These are phyloP conservation scores for Loripinus fragilis DNA, from an alignment of 2,888 invertebrate genomes.

Conservation along the genomic window DNA sequence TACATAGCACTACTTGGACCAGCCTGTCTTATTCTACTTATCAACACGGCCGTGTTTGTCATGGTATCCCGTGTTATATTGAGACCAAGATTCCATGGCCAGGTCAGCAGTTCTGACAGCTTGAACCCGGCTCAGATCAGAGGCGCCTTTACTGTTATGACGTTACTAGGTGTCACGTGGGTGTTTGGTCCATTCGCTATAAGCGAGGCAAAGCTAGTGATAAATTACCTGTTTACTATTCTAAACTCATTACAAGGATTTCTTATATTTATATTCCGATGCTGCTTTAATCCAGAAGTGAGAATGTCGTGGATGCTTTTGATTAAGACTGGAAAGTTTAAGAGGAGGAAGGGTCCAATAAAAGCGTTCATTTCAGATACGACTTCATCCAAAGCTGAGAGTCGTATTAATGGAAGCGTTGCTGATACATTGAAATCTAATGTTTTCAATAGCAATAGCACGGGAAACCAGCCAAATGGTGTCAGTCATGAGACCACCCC, in stretches of 20 bases:
- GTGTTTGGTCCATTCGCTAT: constrained; percentile 80
- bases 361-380: constrained; percentile 68
- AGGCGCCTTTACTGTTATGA: constrained; percentile 79
- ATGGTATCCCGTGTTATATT: constrained; percentile 78
- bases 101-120: constrained; percentile 59
- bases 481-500: neutral
- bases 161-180: constrained; percentile 80
- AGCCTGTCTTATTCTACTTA: constrained; percentile 82
- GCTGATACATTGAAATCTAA: constrained; percentile 59
- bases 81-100: constrained; percentile 74
- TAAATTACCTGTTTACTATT: constrained; percentile 80
- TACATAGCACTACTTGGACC: constrained; percentile 84
- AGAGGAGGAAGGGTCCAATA: constrained; percentile 72
- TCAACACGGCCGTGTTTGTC: constrained; percentile 84
- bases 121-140: constrained; percentile 74
- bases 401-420: constrained; percentile 56
- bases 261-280: constrained; percentile 78
- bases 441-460: constrained; percentile 54
- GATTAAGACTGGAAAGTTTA: constrained; percentile 76
- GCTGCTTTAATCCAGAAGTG: constrained; percentile 78
- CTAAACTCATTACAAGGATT: constrained; percentile 80
- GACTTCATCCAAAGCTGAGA: constrained; percentile 67
- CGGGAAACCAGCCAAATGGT: constrained; percentile 43
- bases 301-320: constrained; percentile 77
- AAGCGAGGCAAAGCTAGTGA: constrained; percentile 74